Conservation (phyloP, 2,113 vertebrate genomes). For the Addax nasomaculatus region DNA sequence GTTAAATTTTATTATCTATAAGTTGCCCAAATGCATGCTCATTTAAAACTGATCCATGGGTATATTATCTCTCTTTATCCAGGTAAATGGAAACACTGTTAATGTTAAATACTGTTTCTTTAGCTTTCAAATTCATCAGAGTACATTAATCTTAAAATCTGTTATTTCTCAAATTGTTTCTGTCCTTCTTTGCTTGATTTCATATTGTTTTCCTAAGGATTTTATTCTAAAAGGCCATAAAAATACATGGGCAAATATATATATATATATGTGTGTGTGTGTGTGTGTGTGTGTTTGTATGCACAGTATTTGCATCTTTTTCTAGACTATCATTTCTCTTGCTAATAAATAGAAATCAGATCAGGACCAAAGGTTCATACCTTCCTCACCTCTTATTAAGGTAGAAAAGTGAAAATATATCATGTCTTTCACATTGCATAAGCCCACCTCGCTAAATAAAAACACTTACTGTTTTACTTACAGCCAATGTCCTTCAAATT, state of each 20-base stretch:
- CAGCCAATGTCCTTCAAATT: background rate
- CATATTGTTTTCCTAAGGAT: background rate
- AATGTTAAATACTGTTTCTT: background rate
- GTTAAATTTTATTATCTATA: background rate
- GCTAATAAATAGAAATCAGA: slow-evolving; percentile 27
- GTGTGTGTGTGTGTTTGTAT: background rate
- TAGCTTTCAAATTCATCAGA: slow-evolving; percentile 19
- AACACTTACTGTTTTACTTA: slow-evolving; percentile 49
- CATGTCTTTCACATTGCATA: background rate
- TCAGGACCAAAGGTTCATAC: background rate
- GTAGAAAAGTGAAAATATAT: background rate
- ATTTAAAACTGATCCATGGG: background rate
- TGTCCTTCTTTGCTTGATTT: background rate
- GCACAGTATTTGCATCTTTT: background rate
- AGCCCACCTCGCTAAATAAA: background rate
- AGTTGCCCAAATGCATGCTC: background rate
- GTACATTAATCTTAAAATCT: slow-evolving; percentile 9
- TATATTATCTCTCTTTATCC: background rate
- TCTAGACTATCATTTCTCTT: slow-evolving; percentile 19
- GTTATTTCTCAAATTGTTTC: background rate
- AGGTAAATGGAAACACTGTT: background rate
- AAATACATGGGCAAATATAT: background rate
- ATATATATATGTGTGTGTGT: background rate
- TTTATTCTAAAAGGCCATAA: slow-evolving; percentile 31
- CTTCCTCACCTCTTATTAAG: background rate